Evolutionary conservation across 2,113 vertebrate genomes (phyloP).

Genomic region (Apistogramma diplotaenia): DNA sequence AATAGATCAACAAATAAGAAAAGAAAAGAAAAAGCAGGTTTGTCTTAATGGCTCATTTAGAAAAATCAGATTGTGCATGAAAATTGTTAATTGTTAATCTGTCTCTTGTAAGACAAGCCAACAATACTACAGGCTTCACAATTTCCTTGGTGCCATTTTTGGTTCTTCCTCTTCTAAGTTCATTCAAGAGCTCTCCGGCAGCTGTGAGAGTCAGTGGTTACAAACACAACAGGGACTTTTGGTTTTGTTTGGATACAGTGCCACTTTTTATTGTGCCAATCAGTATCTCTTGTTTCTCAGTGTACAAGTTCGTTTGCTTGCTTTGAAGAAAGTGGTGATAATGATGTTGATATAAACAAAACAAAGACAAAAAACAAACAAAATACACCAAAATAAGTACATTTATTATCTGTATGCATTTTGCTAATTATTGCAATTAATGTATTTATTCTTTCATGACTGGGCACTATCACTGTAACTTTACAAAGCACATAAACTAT

Average conservation of each 20-base stretch:
- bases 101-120: neutral
- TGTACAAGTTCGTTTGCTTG: neutral
- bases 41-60: neutral
- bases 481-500: neutral
- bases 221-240: neutral
- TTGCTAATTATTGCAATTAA: neutral
- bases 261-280: neutral
- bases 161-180: neutral
- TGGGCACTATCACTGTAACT: neutral
- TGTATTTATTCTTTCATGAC: neutral
- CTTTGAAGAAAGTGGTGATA: neutral
- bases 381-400: neutral
- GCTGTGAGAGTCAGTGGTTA: neutral
- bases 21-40: neutral
- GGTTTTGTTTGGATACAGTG: neutral
- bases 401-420: neutral
- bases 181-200: neutral
- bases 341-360: neutral
- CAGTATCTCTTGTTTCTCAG: neutral
- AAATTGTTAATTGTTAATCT: neutral
- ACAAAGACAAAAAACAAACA: neutral
- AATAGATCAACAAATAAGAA: too few relatives aligned
- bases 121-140: rapidly evolving
- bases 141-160: neutral
- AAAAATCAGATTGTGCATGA: neutral